Evolutionary conservation across 2,888 invertebrate genomes (phyloP), one percentile per base, ranked within the genome.

Genomic region (Anoncus sp.): DNA sequence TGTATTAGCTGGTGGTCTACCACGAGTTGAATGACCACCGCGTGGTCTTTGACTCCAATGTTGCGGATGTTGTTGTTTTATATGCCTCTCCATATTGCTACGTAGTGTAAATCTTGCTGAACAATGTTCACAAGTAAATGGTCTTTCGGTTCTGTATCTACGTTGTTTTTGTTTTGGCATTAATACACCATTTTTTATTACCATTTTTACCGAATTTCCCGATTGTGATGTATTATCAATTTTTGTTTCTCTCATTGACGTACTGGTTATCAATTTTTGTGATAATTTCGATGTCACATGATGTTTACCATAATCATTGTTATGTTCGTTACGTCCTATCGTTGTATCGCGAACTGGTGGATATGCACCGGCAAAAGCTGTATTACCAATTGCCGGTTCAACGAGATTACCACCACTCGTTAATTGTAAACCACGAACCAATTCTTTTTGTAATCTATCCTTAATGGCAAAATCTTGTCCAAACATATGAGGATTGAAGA

Each of bases 71-170:
- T 98, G 98, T 85, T 98, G 97, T 88, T 98, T 98, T 3, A 98
- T 96, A 85, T 98, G 98, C 0, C 98, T 93, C 90, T 98, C 98
- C 97, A 98, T 98, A 86, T 98, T 98, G 10, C 97, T 97, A n/a
- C 97, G 93, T 12, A 98, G 92, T 0, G 98, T 98, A 87, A 98
- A 98, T 66, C 97, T 93, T 0, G 98, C 97, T 0, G 97, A 96
- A 90, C 98, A 98, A 87, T 97, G 96, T 74, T 97, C 96, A 90
- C 98, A 98, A 0, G 96, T 95, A 90, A 97, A 98, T 0, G 98
- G 98, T 27, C 98, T 92, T 89, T 98, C 98, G 22, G 98, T 98
- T 76, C 98, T 93, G 88, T 98, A 98, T 49, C 98, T 94, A 62
- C 97, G 92, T 90, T 98, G 98, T 86, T 98, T 98, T 87, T 97